Conservation (phyloP, 2,113 vertebrate genomes). For the Aspiorhynchus laticeps region DNA sequence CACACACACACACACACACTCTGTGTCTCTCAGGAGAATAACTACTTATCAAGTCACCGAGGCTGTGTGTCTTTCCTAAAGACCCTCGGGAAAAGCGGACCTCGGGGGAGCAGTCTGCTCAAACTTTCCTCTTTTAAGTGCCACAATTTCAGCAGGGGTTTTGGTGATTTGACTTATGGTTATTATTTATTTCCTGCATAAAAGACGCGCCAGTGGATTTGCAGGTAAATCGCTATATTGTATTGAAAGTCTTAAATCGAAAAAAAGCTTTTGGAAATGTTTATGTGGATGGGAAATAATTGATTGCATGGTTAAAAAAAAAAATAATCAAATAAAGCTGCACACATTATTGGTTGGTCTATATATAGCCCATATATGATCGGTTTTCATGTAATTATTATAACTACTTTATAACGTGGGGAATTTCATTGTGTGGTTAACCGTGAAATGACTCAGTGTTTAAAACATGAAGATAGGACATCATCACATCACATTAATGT, state of each 20-base stretch:
- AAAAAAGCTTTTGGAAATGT: not conserved
- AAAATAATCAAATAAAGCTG: not conserved
- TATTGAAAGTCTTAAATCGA: not conserved
- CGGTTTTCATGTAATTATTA: not conserved
- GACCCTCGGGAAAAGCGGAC: slow-evolving; percentile 72
- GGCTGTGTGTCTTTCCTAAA: slow-evolving; percentile 78
- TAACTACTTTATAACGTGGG: not conserved
- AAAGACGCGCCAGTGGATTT: not conserved
- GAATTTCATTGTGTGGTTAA: not conserved
- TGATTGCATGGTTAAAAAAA: not conserved
- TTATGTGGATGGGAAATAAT: not conserved
- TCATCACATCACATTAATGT: not conserved
- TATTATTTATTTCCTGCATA: not conserved
- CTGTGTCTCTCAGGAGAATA: slow-evolving; percentile 74
- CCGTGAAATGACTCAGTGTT: not conserved
- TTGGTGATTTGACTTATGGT: not conserved
- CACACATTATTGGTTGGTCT: not conserved
- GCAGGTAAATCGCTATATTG: not conserved
- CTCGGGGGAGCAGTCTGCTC: slow-evolving; percentile 73
- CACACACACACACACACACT: slow-evolving; percentile 67
- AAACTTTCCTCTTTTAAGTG: slow-evolving; percentile 68
- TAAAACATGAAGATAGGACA: not conserved
- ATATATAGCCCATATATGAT: not conserved
- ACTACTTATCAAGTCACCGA: slow-evolving; percentile 82
- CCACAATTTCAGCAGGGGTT: slow-evolving; percentile 46